Percentiles rank a stretch among this genome's conserved stretches.
These are phyloP conservation scores for Odontocerum albicorne DNA, from an alignment of 2,888 invertebrate species.

Conservation along the genomic window DNA sequence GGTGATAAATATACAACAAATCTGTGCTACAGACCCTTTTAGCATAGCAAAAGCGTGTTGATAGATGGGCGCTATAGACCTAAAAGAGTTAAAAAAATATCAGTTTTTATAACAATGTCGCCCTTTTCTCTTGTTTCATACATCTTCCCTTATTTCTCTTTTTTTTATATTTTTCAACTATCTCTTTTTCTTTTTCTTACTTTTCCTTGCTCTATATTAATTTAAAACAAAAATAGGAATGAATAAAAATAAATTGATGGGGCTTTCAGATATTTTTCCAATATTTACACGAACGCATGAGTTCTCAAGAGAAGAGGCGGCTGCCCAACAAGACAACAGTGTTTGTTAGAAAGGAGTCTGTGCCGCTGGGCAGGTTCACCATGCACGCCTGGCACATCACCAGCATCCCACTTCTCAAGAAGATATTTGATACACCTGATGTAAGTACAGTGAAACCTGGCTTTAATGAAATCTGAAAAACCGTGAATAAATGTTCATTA, in stretches of 20 bases:
- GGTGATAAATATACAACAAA: too few relatives aligned
- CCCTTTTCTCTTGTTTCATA: too few relatives aligned
- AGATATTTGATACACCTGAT: slow-evolving; percentile 70
- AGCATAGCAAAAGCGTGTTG: too few relatives aligned
- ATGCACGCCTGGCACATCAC: slow-evolving; percentile 74
- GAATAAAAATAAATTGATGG: not conserved
- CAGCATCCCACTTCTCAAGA: slow-evolving; percentile 69
- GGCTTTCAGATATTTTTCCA: slow-evolving; percentile 64
- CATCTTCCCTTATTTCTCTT: too few relatives aligned
- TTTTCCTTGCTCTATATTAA: too few relatives aligned
- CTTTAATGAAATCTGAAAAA: slow-evolving; percentile 1
- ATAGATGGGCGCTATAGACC: too few relatives aligned
- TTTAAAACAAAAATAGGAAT: too few relatives aligned
- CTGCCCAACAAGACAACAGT: slow-evolving; percentile 65
- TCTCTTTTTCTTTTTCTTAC: too few relatives aligned
- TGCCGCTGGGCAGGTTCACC: slow-evolving; percentile 66
- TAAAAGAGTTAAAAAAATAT: too few relatives aligned
- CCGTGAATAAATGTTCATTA: not conserved
- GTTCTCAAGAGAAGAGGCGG: slow-evolving; percentile 62
- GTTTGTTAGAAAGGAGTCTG: slow-evolving; percentile 52
- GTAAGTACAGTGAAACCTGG: slow-evolving; percentile 43
- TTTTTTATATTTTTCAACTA: too few relatives aligned
- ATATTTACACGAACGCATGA: slow-evolving; percentile 70
- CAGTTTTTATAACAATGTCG: too few relatives aligned
- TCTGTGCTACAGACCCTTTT: too few relatives aligned